phyloP scores from a whole-genome alignment of 1,140 invertebrate species.

The Diorhabda sublineata region DNA sequence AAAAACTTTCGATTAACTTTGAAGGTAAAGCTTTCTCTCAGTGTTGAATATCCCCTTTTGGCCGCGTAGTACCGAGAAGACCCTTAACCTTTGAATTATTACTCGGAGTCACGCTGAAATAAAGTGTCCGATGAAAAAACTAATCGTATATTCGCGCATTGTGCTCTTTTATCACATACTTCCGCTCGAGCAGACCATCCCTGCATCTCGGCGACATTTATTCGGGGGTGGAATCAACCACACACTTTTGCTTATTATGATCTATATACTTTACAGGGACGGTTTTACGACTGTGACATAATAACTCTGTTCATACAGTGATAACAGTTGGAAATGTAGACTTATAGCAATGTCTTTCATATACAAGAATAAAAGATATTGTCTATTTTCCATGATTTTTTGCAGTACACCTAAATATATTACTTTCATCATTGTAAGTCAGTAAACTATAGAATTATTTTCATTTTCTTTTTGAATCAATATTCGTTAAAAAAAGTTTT shows the following conservation, averaged over 20 bases:
- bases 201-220: background rate
- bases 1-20: background rate
- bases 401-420: too few relatives aligned
- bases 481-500: too few relatives aligned
- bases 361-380: too few relatives aligned
- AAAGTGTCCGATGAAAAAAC: constrained; percentile 22
- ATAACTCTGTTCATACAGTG: background rate
- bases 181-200: constrained; percentile 32
- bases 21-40: background rate
- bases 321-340: too few relatives aligned
- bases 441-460: too few relatives aligned
- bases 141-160: constrained; percentile 37
- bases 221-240: background rate
- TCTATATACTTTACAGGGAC: constrained; percentile 3
- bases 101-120: constrained; percentile 4
- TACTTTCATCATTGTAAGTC: too few relatives aligned
- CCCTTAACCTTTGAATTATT: constrained; percentile 9
- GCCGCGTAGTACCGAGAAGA: background rate
- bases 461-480: too few relatives aligned
- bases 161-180: constrained; percentile 34
- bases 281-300: constrained; percentile 3
- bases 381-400: too few relatives aligned
- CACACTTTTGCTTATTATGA: constrained; percentile 27
- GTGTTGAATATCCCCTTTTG: background rate
- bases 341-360: too few relatives aligned